Base-by-base conservation (phyloP, 2,113 vertebrate genomes). In the Falcunculus frontatus region DNA sequence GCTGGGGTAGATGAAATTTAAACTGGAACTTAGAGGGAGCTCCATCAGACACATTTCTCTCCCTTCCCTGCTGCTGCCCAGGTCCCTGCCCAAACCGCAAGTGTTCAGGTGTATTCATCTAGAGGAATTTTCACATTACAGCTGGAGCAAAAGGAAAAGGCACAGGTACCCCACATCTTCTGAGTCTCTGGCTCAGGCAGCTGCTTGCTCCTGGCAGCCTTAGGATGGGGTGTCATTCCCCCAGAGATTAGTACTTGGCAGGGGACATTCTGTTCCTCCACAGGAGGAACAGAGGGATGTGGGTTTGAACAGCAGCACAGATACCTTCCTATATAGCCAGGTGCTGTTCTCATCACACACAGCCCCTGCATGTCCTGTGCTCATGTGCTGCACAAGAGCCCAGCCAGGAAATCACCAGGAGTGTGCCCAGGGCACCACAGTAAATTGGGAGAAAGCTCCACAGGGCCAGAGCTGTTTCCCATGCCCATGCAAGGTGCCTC, bases 401-500 rank as follows among this genome's bases (percentile, higher is more conserved):
- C 11, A 0, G 39, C 9, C 65, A 69, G 72, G 35, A 49, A 42
- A 22, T 70, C 0, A 0, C 44, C 15, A 30, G 35, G 20, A 60
- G 1, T 0, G 1, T 17, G 33, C 17, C 4, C 50, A 44, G 44
- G 49, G 30, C 49, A 32, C 25, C 19, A 8, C 0, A 1, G 39
- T 5, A 44, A 62, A 7, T 12, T 1, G 2, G 35, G 20, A 93
- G 30, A 60, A 89, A 78, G 10, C 27, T 65, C 50, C 10, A 1
- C 6, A 20, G 25, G 9, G 5, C 8, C 11, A 11, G 29, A 33
- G 52, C 21, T 46, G 12, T 21, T 68, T 25, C 18, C 53, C 16
- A 12, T 8, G 7, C 27, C n/a, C 7, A 11, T 0, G 0, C 15
- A 22, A 10, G 7, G 16, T 17, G 10, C 27, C 33, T 26, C 2